Conservation (phyloP, 2,888 invertebrate genomes). For the Lycophotia porphyrea region DNA sequence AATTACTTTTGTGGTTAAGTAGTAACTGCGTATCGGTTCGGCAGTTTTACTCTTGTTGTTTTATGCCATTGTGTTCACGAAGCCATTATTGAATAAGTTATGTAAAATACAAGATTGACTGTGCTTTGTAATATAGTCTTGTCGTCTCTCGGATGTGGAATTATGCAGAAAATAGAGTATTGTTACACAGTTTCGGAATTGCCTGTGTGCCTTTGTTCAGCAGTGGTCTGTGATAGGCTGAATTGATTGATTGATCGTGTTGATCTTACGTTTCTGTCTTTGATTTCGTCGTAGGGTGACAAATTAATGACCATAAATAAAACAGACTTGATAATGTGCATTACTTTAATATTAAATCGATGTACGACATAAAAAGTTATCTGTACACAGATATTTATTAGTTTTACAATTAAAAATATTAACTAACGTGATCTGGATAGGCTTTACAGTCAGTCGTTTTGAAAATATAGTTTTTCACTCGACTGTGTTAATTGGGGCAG, state of each 20-base stretch:
- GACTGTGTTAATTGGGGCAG: slow-evolving; percentile 57
- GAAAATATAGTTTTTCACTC: slow-evolving; percentile 61
- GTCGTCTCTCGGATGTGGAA: neutral
- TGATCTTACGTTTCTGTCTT: neutral
- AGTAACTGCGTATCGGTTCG: neutral
- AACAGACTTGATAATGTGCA: slow-evolving; percentile 71
- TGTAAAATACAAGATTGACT: neutral
- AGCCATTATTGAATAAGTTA: neutral
- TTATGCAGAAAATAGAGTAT: neutral
- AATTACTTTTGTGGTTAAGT: slow-evolving; percentile 8
- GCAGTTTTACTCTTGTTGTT: neutral
- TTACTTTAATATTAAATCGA: slow-evolving; percentile 84
- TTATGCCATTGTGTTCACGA: neutral
- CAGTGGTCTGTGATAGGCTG: neutral
- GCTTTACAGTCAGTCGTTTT: slow-evolving; percentile 77
- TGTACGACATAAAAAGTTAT: slow-evolving; percentile 85
- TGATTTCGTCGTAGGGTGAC: neutral
- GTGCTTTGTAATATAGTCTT: neutral
- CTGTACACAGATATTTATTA: slow-evolving; percentile 78
- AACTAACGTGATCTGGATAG: slow-evolving; percentile 75
- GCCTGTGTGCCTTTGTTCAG: neutral
- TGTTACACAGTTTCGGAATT: neutral
- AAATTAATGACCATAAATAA: slow-evolving; percentile 54
- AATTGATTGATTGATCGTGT: neutral
- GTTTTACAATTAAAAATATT: slow-evolving; percentile 72